Conservation (phyloP, 92 coral and sea anemone species). For the Isaurus tuberculatus region DNA sequence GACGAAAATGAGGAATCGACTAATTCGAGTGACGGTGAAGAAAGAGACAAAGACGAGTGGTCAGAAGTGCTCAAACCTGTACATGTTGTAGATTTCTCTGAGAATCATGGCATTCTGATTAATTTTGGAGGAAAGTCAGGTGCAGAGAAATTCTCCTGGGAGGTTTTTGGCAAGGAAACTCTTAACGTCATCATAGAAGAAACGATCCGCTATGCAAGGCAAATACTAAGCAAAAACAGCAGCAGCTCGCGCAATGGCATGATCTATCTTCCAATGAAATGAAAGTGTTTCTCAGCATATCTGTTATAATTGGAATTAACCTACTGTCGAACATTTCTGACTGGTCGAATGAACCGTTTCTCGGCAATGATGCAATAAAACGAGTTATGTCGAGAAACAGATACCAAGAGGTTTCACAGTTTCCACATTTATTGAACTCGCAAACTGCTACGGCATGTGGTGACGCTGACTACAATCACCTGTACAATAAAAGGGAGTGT, state of each 20-base stretch:
- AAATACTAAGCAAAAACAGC: constrained; percentile 13
- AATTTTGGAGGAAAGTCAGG: neutral
- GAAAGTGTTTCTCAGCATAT: constrained; percentile 40
- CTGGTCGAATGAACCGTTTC: constrained; percentile 54
- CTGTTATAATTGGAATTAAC: constrained; percentile 20
- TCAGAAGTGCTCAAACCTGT: neutral
- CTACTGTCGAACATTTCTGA: constrained; percentile 37
- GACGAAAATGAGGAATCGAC: neutral
- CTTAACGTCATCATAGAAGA: constrained; percentile 36
- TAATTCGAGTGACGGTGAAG: neutral
- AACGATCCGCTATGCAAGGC: constrained; percentile 44
- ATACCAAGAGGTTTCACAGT: constrained; percentile 43
- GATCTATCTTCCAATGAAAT: constrained; percentile 32
- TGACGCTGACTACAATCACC: neutral
- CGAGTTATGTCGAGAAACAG: constrained; percentile 62
- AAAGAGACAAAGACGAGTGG: neutral
- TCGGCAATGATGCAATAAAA: constrained; percentile 52
- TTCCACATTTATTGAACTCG: constrained; percentile 61
- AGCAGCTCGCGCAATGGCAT: constrained; percentile 21
- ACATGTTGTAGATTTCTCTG: neutral
- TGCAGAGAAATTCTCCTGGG: neutral
- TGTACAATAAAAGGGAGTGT: constrained; percentile 7
- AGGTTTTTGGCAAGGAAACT: constrained; percentile 45
- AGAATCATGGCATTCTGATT: neutral
- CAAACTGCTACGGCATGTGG: constrained; percentile 23